Evolutionary conservation across 2,888 invertebrate genomes (phyloP).

Genomic region (Thalpophila matura): DNA sequence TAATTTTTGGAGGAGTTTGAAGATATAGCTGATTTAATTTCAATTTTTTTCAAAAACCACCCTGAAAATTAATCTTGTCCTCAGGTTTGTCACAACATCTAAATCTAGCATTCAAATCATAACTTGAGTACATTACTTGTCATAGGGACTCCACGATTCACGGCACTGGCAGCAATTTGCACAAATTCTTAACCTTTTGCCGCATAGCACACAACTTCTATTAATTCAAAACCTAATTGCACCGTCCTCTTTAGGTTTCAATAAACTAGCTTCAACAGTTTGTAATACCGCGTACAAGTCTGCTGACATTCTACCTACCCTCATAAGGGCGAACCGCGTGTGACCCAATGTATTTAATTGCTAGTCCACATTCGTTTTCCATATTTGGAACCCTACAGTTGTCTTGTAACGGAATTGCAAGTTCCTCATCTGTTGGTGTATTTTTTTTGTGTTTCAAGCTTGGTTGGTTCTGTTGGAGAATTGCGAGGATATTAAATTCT

Average conservation of each 20-base stretch:
- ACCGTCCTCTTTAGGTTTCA: slow-evolving; percentile 31
- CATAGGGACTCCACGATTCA: slow-evolving; percentile 29
- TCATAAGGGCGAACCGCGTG: slow-evolving; percentile 51
- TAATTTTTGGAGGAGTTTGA: not conserved
- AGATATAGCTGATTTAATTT: not conserved
- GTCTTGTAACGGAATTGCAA: slow-evolving; percentile 58
- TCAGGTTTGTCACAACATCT: not conserved
- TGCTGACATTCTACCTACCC: slow-evolving; percentile 39
- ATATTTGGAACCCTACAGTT: slow-evolving; percentile 51
- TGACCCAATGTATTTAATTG: slow-evolving; percentile 63
- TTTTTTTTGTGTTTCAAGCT: slow-evolving; percentile 34
- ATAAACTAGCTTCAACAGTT: slow-evolving; percentile 38
- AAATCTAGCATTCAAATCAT: slow-evolving; percentile 5
- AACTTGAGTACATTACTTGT: slow-evolving; percentile 11
- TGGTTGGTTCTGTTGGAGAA: slow-evolving; percentile 5
- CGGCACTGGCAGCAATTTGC: slow-evolving; percentile 15
- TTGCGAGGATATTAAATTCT: slow-evolving; percentile 25
- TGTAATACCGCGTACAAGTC: slow-evolving; percentile 14
- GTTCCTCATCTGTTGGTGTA: slow-evolving; percentile 38
- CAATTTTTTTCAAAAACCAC: too few species aligned
- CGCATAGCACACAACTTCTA: slow-evolving; percentile 22
- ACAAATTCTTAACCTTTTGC: slow-evolving; percentile 40
- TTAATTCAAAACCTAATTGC: slow-evolving; percentile 46
- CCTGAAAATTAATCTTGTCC: not conserved
- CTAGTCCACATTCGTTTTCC: slow-evolving; percentile 51